These are phyloP conservation scores for Conus ventricosus DNA, from an alignment of 1,140 invertebrate species.

Conservation along the genomic window DNA sequence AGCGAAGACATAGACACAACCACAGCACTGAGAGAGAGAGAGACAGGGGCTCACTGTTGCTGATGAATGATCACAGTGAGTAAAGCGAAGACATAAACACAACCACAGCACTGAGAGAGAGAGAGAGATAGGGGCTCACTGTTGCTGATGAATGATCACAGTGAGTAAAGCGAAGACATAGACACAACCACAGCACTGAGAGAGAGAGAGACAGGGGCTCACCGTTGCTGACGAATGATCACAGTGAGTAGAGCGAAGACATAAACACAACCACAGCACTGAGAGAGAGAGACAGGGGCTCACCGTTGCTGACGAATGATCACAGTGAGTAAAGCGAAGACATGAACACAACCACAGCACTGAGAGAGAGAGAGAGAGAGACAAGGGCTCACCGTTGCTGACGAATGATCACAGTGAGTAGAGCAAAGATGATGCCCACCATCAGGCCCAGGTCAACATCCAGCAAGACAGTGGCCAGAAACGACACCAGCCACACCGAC, in stretches of 20 bases:
- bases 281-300: background rate
- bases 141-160: conserved; percentile 45
- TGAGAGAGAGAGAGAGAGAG: no score
- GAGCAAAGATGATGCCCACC: conserved; percentile 48
- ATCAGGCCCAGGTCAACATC: conserved; percentile 51
- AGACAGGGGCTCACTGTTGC: conserved; percentile 41
- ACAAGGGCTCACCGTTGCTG: conserved; percentile 43
- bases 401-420: conserved; percentile 45
- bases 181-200: no score
- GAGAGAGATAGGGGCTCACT: conserved; percentile 34
- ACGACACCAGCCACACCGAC: conserved; percentile 46
- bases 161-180: conserved; percentile 44
- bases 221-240: conserved; percentile 44
- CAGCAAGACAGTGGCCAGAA: conserved; percentile 43
- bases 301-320: conserved; percentile 43
- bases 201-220: background rate
- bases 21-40: no score
- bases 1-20: conserved; percentile 29
- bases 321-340: no score
- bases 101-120: no score
- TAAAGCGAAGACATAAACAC: no score
- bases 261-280: no score
- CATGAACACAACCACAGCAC: no score
- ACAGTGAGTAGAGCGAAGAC: no score
- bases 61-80: conserved; percentile 1